Percentiles rank a stretch among this genome's conserved stretches.
Evolutionary conservation across 2,888 invertebrate genomes (phyloP).

Genomic region (Drosophila atroscutellata): DNA sequence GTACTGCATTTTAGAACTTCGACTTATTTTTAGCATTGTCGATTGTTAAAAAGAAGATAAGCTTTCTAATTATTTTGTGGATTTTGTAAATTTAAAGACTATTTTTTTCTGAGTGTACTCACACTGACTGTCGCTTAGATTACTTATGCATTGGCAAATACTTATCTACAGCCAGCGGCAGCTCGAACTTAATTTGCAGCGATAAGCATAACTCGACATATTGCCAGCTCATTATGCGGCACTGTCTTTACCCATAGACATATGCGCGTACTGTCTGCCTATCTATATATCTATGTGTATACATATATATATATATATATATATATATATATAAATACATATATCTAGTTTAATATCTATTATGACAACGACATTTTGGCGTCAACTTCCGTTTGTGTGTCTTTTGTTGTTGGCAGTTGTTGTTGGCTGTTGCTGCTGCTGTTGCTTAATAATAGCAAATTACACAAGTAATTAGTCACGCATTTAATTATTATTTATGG

Average conservation of each 20-base stretch:
- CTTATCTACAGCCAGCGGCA: constrained; percentile 43
- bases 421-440: constrained; percentile 13
- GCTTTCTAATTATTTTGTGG: background rate
- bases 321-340: background rate
- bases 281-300: background rate
- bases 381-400: constrained; percentile 49
- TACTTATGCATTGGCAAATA: constrained; percentile 64
- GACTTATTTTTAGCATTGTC: too few species aligned
- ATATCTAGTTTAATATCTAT: constrained; percentile 42
- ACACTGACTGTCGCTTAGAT: constrained; percentile 13
- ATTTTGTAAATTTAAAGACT: background rate
- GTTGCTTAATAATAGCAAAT: constrained; percentile 76
- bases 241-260: background rate
- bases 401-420: constrained; percentile 31
- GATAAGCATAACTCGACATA: constrained; percentile 70
- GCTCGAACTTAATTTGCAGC: constrained; percentile 71
- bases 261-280: background rate
- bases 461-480: constrained; percentile 82
- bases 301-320: background rate
- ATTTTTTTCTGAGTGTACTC: background rate
- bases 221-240: constrained; percentile 73
- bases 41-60: too few species aligned
- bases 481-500: constrained; percentile 81
- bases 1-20: background rate
- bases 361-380: constrained; percentile 55